Conservation (phyloP, 2,797 vertebrate species). For the Margarornis squamiger region DNA sequence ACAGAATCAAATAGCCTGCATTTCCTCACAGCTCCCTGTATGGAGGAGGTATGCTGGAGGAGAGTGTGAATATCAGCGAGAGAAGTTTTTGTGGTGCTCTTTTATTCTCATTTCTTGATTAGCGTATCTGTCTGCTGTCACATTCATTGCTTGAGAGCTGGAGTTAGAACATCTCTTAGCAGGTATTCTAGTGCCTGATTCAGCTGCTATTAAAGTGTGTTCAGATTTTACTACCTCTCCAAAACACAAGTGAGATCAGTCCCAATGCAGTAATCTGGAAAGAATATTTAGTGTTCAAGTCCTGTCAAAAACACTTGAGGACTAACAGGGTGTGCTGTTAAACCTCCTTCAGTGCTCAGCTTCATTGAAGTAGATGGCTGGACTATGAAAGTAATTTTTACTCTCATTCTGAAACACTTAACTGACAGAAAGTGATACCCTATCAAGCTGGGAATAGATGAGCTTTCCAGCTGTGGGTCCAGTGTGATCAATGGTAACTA, state of each 20-base stretch:
- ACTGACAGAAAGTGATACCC: constrained; percentile 26
- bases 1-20: not conserved
- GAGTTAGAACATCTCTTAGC: not conserved
- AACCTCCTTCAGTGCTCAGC: constrained; percentile 4
- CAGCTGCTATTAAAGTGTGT: not conserved
- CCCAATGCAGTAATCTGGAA: not conserved
- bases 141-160: not conserved
- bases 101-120: not conserved
- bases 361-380: constrained; percentile 16
- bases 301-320: not conserved
- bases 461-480: constrained; percentile 28
- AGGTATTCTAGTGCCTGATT: not conserved
- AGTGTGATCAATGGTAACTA: not conserved
- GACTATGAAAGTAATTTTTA: constrained; percentile 38
- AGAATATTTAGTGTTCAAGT: not conserved
- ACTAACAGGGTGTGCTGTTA: not conserved
- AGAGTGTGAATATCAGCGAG: not conserved
- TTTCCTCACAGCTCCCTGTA: not conserved
- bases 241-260: not conserved
- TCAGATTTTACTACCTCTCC: not conserved
- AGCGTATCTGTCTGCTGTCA: not conserved
- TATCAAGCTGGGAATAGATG: constrained; percentile 7
- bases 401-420: constrained; percentile 44
- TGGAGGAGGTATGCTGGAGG: not conserved
- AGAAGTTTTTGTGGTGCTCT: not conserved